Conservation (phyloP, 2,113 vertebrate species). For the Canis aureus region DNA sequence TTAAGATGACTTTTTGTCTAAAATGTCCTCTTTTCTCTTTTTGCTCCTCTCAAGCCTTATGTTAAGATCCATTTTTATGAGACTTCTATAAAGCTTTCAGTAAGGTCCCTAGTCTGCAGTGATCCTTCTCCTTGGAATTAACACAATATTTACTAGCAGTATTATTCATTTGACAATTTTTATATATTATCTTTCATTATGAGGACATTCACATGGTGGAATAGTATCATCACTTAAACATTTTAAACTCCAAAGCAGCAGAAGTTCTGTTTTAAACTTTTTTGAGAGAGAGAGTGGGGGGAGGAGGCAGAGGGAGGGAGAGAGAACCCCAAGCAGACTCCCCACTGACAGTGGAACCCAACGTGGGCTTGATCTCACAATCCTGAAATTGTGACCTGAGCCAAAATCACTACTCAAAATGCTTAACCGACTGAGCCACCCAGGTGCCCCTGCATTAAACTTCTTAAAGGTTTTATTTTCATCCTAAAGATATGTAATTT, state of each 20-base stretch:
- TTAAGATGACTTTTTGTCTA: not conserved
- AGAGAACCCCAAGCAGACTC: not conserved
- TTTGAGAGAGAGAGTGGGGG: not conserved
- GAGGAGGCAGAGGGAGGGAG: not conserved
- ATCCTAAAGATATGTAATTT: not conserved
- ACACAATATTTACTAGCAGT: not conserved
- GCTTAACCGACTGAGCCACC: not conserved
- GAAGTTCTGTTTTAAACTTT: not conserved
- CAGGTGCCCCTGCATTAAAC: not conserved
- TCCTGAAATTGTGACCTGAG: not conserved
- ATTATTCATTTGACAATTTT: not conserved
- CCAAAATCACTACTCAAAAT: not conserved
- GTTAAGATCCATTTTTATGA: not conserved
- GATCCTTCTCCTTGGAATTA: not conserved
- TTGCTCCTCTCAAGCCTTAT: not conserved
- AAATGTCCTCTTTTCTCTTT: not conserved
- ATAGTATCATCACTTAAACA: not conserved
- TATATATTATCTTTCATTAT: not conserved
- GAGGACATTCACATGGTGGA: not conserved
- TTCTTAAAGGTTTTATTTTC: not conserved
- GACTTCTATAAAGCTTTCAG: not conserved
- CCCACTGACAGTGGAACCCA: not conserved
- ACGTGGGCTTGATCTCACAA: not conserved
- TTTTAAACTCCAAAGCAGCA: not conserved
- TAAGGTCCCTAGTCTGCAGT: not conserved